Evolutionary conservation across 2,797 vertebrate genomes (phyloP).

Genomic region (Phoxinus dragarum): DNA sequence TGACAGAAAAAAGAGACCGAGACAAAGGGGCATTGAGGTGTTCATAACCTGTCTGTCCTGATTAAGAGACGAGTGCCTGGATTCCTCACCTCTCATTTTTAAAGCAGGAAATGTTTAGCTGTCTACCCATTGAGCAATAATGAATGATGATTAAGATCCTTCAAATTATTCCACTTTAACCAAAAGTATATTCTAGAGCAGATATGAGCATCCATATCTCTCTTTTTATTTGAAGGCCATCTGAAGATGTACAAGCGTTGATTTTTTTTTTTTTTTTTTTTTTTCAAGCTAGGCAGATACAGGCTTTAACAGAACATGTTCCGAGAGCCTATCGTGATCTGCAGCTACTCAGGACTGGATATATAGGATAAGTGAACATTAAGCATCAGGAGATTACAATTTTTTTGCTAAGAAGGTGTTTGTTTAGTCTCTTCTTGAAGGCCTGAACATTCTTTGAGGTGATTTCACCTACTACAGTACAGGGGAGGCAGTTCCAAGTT

Average conservation of each 20-base stretch:
- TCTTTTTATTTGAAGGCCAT: no score
- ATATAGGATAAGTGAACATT: no score
- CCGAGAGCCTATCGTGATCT: no score
- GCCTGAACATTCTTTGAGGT: no score
- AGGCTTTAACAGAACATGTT: no score
- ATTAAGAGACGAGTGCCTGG: slow-evolving; percentile 45
- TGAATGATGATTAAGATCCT: neutral
- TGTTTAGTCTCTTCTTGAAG: no score
- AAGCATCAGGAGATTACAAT: no score
- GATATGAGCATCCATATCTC: neutral
- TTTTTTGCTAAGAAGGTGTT: no score
- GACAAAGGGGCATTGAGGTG: slow-evolving; percentile 28
- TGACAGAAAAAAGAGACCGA: neutral
- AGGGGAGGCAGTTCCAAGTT: no score
- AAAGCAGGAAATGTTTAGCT: neutral
- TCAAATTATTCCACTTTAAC: neutral
- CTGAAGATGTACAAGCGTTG: neutral
- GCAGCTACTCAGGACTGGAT: no score
- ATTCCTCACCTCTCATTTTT: slow-evolving; percentile 54
- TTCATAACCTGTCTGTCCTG: slow-evolving; percentile 72
- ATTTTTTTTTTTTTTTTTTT: neutral
- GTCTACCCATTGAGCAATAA: neutral
- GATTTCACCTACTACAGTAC: no score
- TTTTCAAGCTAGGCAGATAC: no score
- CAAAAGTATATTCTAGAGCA: neutral